phyloP scores from a whole-genome alignment of 2,113 vertebrate species.

The Heterotis niloticus region DNA sequence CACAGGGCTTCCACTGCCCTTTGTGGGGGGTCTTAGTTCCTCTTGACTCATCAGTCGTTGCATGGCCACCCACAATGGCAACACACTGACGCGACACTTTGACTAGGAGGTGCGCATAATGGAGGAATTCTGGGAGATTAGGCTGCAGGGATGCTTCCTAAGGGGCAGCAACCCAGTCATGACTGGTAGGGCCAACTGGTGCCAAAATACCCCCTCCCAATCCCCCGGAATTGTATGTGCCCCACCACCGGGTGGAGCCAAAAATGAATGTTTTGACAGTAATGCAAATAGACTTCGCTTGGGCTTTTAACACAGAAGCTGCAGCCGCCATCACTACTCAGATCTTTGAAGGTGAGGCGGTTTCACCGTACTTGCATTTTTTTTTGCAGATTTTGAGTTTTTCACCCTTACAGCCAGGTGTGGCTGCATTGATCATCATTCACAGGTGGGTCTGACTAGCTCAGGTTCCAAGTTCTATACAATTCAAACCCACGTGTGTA shows the following conservation, averaged over 20 bases:
- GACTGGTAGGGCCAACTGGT: neutral
- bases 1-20: conserved; percentile 50
- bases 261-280: neutral
- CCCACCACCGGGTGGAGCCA: neutral
- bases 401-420: neutral
- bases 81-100: conserved; percentile 68
- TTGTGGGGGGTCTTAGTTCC: conserved; percentile 61
- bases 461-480: neutral
- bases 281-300: too few species aligned
- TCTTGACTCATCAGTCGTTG: conserved; percentile 62
- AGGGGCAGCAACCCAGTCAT: neutral
- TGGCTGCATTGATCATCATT: neutral
- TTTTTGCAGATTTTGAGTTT: neutral
- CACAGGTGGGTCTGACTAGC: neutral
- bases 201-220: neutral
- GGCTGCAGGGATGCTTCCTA: conserved; percentile 29
- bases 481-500: neutral
- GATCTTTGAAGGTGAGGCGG: too few species aligned
- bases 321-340: too few species aligned
- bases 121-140: conserved; percentile 64
- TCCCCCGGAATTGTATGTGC: neutral
- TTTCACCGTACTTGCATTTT: too few species aligned
- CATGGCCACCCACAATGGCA: conserved; percentile 49
- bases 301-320: too few species aligned
- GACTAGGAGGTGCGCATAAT: conserved; percentile 60